Evolutionary conservation across 2,888 invertebrate species (phyloP).

Genomic region (Drosophila mettleri): DNA sequence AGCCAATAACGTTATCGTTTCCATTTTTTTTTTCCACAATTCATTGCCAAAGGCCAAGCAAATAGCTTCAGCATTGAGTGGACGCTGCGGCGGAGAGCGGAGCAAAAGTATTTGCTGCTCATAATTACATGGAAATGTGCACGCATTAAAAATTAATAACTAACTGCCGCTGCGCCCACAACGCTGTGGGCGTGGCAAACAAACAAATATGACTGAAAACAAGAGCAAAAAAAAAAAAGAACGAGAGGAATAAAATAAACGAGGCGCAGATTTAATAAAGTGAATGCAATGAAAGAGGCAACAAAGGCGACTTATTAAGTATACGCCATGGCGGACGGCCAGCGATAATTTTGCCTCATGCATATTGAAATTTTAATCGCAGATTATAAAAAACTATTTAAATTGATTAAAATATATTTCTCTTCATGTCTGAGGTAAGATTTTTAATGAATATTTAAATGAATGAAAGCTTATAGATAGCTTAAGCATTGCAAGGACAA

Average conservation of each 20-base stretch:
- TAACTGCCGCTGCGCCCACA: slow-evolving; percentile 57
- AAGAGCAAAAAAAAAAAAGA: neutral
- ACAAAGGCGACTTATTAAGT: slow-evolving; percentile 51
- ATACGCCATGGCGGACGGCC: slow-evolving; percentile 23
- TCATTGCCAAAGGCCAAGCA: slow-evolving; percentile 73
- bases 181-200: slow-evolving; percentile 18
- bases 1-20: slow-evolving; percentile 69
- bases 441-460: neutral
- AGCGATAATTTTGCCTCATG: neutral
- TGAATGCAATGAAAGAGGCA: slow-evolving; percentile 50
- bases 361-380: slow-evolving; percentile 34
- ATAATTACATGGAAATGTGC: slow-evolving; percentile 70
- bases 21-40: slow-evolving; percentile 60
- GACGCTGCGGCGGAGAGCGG: neutral
- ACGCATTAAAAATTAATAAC: slow-evolving; percentile 79
- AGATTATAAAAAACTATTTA: slow-evolving; percentile 30
- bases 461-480: neutral
- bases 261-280: slow-evolving; percentile 61
- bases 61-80: slow-evolving; percentile 56
- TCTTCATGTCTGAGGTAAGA: no score
- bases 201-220: slow-evolving; percentile 39
- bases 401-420: slow-evolving; percentile 1
- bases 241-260: neutral
- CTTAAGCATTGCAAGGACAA: neutral
- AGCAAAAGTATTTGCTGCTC: slow-evolving; percentile 52